Evolutionary conservation across 2,888 invertebrate species (phyloP).

Genomic region (Koerneria pararmatus): DNA sequence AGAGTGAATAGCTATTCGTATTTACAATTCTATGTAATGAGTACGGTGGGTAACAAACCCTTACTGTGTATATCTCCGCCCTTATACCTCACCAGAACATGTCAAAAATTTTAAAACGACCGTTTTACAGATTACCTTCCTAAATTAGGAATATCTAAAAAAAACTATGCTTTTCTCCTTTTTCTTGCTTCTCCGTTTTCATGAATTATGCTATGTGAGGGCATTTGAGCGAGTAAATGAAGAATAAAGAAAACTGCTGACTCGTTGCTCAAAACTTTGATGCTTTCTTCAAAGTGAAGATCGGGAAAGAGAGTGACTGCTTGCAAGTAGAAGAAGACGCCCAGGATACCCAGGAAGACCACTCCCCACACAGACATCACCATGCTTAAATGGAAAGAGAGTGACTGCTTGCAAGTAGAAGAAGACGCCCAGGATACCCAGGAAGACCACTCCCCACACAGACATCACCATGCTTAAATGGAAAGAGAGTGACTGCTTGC

Average conservation of each 20-base stretch:
- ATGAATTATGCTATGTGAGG: too few relatives aligned
- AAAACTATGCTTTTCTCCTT: too few relatives aligned
- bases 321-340: conserved; percentile 58
- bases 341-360: conserved; percentile 57
- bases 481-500: conserved; percentile 57
- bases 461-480: conserved; percentile 60
- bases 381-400: conserved; percentile 54
- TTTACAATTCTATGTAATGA: too few relatives aligned
- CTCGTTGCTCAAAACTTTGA: conserved; percentile 13
- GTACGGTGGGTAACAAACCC: too few relatives aligned
- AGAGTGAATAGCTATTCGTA: too few relatives aligned
- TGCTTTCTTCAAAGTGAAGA: conserved; percentile 45
- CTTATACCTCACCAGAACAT: too few relatives aligned
- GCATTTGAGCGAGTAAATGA: conserved; percentile 19
- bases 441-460: conserved; percentile 58
- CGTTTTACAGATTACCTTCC: too few relatives aligned
- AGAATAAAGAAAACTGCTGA: conserved; percentile 3
- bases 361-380: conserved; percentile 59
- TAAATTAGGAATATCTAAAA: too few relatives aligned
- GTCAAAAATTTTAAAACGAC: too few relatives aligned
- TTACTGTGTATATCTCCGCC: too few relatives aligned
- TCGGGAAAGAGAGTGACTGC: conserved; percentile 59
- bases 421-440: conserved; percentile 58
- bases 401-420: conserved; percentile 57
- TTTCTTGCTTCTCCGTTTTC: too few relatives aligned